Percentiles rank a stretch among this genome's conserved stretches.
phyloP scores from a whole-genome alignment of 2,113 vertebrate genomes.

The Prochilodus magdalenae region DNA sequence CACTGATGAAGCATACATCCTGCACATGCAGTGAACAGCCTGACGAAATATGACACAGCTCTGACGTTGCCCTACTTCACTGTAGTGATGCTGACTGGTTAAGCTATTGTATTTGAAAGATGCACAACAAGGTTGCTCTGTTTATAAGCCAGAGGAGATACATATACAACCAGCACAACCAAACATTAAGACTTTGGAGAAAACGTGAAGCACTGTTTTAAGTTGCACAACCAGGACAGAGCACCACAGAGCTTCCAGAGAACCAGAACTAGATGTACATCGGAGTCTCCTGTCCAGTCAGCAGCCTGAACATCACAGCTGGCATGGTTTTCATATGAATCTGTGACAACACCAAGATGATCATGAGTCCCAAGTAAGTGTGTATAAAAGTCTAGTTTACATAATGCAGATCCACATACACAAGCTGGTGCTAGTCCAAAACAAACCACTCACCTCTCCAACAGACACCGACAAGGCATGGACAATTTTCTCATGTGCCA shows the following conservation, averaged over 20 bases:
- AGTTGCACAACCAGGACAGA: background rate
- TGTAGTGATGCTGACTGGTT: background rate
- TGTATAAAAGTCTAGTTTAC: background rate
- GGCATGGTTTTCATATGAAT: slow-evolving; percentile 99
- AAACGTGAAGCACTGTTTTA: background rate
- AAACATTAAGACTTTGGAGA: background rate
- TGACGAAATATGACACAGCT: background rate
- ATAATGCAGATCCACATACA: background rate
- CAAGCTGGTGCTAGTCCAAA: background rate
- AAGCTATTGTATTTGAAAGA: background rate
- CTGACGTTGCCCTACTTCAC: background rate
- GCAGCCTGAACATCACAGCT: slow-evolving; percentile 97
- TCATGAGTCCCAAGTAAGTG: background rate
- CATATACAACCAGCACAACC: background rate
- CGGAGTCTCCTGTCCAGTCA: slow-evolving; percentile 96
- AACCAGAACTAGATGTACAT: slow-evolving; percentile 85
- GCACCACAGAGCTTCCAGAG: slow-evolving; percentile 13
- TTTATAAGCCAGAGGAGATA: slow-evolving; percentile 9
- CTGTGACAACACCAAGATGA: slow-evolving; percentile 69
- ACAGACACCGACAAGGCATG: slow-evolving; percentile 96
- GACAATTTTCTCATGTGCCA: slow-evolving; percentile 98
- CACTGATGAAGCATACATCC: background rate
- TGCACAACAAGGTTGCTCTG: slow-evolving; percentile 3
- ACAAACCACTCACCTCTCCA: slow-evolving; percentile 86
- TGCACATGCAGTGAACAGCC: slow-evolving; percentile 1